These are phyloP conservation scores for Endotricha flammealis DNA, from an alignment of 2,888 invertebrate genomes.

Conservation along the genomic window DNA sequence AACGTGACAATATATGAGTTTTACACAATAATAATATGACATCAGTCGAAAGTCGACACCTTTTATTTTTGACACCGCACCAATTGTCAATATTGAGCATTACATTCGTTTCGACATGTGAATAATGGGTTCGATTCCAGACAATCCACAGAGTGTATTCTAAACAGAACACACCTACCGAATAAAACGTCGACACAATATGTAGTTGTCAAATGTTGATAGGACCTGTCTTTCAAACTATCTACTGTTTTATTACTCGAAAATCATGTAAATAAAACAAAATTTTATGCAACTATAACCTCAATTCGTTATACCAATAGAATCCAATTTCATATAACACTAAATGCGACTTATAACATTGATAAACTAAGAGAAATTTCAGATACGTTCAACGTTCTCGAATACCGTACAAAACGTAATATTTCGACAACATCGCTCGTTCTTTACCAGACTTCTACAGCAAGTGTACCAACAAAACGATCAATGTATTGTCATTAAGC, in stretches of 20 bases:
- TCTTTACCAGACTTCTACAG: neutral
- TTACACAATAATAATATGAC: too few species aligned
- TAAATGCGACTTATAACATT: constrained; percentile 21
- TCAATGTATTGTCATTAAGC: constrained; percentile 10
- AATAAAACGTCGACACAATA: constrained; percentile 69
- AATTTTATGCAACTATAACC: constrained; percentile 12
- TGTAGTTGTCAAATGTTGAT: constrained; percentile 74
- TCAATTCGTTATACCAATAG: rapidly evolving
- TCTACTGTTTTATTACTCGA: constrained; percentile 32
- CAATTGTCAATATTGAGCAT: constrained; percentile 24
- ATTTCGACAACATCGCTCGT: constrained; percentile 23
- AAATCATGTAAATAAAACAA: constrained; percentile 8
- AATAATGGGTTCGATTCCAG: constrained; percentile 49
- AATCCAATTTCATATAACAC: constrained; percentile 9
- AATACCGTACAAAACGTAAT: constrained; percentile 12
- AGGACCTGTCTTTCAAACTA: constrained; percentile 74
- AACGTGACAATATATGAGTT: neutral
- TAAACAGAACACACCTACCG: constrained; percentile 59
- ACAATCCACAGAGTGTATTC: constrained; percentile 54
- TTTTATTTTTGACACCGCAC: constrained; percentile 19
- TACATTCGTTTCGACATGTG: constrained; percentile 30
- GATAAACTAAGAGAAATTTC: constrained; percentile 12
- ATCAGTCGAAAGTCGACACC: constrained; percentile 5
- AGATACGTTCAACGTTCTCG: constrained; percentile 23
- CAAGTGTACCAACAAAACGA: constrained; percentile 8